Evolutionary conservation across 2,797 vertebrate genomes (phyloP).

Genomic region (Xenops minutus): DNA sequence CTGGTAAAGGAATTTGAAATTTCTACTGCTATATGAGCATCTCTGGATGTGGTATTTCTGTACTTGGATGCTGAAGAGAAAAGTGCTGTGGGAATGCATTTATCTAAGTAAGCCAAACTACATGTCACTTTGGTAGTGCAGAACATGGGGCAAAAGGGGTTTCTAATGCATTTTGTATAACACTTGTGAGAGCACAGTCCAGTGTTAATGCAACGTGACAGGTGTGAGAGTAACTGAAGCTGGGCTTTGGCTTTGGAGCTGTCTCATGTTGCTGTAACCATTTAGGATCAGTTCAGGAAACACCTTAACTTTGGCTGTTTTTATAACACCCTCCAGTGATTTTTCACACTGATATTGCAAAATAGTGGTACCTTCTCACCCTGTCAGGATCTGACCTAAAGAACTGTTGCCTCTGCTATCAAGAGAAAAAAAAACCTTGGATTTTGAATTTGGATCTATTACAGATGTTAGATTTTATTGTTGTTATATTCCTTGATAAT

Average conservation of each 20-base stretch:
- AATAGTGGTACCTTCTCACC: not conserved
- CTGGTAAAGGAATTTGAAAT: constrained; percentile 23
- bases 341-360: not conserved
- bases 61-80: not conserved
- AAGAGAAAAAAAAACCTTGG: not conserved
- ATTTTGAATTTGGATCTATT: not conserved
- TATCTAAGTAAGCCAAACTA: not conserved
- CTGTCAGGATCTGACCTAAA: not conserved
- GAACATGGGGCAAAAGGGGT: not conserved
- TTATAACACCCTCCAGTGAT: not conserved
- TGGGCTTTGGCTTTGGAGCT: not conserved
- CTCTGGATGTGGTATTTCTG: not conserved
- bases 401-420: not conserved
- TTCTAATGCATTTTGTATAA: not conserved
- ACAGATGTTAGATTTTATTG: not conserved
- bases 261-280: not conserved
- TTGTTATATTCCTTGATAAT: not conserved
- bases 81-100: not conserved
- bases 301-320: not conserved
- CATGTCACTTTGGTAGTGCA: not conserved
- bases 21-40: not conserved
- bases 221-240: not conserved
- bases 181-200: not conserved
- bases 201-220: not conserved
- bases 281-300: not conserved